Conservation (phyloP, 2,113 vertebrate genomes). For the Trogon surrucura region DNA sequence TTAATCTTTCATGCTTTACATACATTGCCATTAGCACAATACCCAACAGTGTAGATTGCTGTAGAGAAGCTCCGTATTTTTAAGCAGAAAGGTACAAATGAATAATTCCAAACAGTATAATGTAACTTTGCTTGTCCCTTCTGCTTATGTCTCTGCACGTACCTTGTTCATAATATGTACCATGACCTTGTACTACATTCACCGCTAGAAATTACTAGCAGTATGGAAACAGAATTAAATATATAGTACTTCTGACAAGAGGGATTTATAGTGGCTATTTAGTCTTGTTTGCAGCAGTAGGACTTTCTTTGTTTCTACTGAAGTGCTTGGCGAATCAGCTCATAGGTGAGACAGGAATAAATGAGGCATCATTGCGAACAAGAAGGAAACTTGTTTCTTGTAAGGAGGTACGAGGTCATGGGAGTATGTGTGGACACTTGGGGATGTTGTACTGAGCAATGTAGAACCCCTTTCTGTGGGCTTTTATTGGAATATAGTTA, state of each 20-base stretch:
- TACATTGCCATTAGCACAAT: not conserved
- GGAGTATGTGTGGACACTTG: not conserved
- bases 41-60: not conserved
- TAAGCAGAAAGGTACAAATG: not conserved
- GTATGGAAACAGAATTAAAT: constrained; percentile 2
- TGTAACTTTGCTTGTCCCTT: not conserved
- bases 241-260: not conserved
- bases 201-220: not conserved
- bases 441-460: not conserved
- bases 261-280: not conserved
- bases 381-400: not conserved
- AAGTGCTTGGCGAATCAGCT: not conserved
- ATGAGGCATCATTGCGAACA: not conserved
- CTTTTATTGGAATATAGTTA: not conserved
- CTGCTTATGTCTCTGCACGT: not conserved
- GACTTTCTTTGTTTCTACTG: not conserved
- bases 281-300: constrained; percentile 20
- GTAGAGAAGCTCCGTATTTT: not conserved
- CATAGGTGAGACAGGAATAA: not conserved
- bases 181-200: not conserved
- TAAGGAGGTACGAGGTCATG: not conserved
- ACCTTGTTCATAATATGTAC: not conserved
- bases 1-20: constrained; percentile 40
- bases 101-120: not conserved
- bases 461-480: not conserved